Evolutionary conservation across 2,888 invertebrate genomes (phyloP), one percentile per base, ranked within the genome.

Genomic region (Bursaphelenchus okinawaensis): DNA sequence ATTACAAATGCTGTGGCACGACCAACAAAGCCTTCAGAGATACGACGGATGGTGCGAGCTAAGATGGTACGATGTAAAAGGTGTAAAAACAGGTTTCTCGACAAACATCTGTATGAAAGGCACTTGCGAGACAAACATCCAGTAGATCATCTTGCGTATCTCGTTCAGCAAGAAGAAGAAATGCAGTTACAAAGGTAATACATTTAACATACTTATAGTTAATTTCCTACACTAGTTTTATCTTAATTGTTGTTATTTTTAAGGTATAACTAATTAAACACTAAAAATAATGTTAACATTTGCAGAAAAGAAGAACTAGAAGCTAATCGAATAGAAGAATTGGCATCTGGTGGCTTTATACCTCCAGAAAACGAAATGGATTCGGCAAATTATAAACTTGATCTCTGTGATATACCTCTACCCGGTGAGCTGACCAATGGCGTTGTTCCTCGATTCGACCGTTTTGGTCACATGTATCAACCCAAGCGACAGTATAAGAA

Each of bases 61-160:
- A 80, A 77, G 64, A 82, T 82, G 81, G 70, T 77, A 24, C 59
- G 82, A 20, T 82, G 82, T 63, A 72, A 81, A 68, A 69, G 74
- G 16, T 82, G 82, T 63, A 76, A 75, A 29, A 82, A 78, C 73
- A 77, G 82, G 3, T 82, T 80, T 62, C 72, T 78, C n/a, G 82
- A 83, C 52, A 70, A 75, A 55, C 71, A 78, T 62, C 57, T 83
- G 6, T 69, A 78, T 50, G 82, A 82, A 63, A 57, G 77, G 22
- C 82, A 82, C 72, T 69, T 81, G 52, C 66, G 79, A 1, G 79
- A 80, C 52, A 63, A 67, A 24, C 82, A 82, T 63, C 78, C 76
- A 29, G 71, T 73, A 8, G 78, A 76, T n/a, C 78, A 80, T 63
- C 65, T 73, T 1, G 72, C 67, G 7, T 83, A 78, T 67, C 64